These are phyloP conservation scores for Drosophila siamana DNA, from an alignment of 2,888 invertebrate genomes.

Conservation along the genomic window DNA sequence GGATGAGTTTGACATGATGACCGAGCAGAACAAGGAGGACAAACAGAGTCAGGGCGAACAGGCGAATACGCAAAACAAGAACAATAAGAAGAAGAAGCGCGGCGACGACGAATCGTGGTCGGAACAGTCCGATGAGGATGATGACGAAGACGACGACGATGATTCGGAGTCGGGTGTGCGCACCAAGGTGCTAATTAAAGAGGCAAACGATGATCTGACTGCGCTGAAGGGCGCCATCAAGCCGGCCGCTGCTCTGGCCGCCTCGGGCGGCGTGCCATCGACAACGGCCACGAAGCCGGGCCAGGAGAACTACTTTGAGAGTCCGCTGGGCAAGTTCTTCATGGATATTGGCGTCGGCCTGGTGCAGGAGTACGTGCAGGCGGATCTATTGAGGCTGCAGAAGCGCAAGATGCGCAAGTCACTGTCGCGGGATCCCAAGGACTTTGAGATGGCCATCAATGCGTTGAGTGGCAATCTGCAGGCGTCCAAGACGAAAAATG, in stretches of 20 bases:
- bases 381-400: slow-evolving; percentile 95
- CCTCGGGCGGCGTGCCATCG: slow-evolving; percentile 63
- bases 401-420: slow-evolving; percentile 90
- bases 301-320: slow-evolving; percentile 92
- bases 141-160: slow-evolving; percentile 85
- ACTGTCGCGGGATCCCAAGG: slow-evolving; percentile 88
- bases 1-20: slow-evolving; percentile 86
- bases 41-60: slow-evolving; percentile 69
- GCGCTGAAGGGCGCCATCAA: slow-evolving; percentile 86
- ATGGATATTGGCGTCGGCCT: slow-evolving; percentile 95
- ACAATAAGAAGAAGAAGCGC: slow-evolving; percentile 82
- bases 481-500: slow-evolving; percentile 94
- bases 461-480: slow-evolving; percentile 94
- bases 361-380: slow-evolving; percentile 96
- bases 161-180: slow-evolving; percentile 86
- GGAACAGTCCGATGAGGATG: slow-evolving; percentile 87
- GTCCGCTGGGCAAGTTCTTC: slow-evolving; percentile 95
- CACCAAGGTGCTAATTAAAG: slow-evolving; percentile 86
- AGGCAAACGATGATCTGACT: slow-evolving; percentile 87
- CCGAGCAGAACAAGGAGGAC: slow-evolving; percentile 85
- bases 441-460: slow-evolving; percentile 90
- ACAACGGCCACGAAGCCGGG: slow-evolving; percentile 85
- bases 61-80: slow-evolving; percentile 66
- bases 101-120: slow-evolving; percentile 88
- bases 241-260: slow-evolving; percentile 83